phyloP scores from a whole-genome alignment of 2,113 vertebrate species.

The Pteronura brasiliensis region DNA sequence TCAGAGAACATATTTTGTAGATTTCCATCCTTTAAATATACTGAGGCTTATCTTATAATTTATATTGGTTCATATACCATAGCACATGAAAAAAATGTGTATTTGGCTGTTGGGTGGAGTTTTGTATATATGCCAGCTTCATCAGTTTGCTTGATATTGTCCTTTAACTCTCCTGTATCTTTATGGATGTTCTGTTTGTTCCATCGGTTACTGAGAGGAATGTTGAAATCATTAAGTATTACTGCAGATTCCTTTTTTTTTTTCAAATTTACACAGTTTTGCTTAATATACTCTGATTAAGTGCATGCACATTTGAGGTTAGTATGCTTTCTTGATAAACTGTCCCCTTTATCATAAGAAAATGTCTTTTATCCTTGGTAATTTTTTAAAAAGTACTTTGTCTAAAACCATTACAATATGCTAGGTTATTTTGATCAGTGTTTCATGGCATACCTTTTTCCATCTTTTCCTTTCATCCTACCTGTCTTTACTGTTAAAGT shows the following conservation, averaged over 20 bases:
- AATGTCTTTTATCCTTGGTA: neutral
- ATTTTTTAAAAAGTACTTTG: neutral
- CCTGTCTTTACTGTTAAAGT: neutral
- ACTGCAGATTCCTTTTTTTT: neutral
- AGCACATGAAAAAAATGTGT: neutral
- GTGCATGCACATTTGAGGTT: neutral
- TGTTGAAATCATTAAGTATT: neutral
- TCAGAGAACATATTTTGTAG: neutral
- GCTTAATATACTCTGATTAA: neutral
- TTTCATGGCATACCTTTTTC: neutral
- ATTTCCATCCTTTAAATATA: neutral
- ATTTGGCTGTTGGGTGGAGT: neutral
- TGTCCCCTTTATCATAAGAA: neutral
- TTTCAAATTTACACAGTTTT: neutral
- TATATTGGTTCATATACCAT: neutral
- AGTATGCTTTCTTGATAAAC: neutral
- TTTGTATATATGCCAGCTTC: neutral
- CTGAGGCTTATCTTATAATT: neutral
- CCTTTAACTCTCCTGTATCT: neutral
- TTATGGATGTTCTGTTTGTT: neutral
- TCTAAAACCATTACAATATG: neutral
- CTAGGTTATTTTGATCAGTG: neutral
- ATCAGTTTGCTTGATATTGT: neutral
- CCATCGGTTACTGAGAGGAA: neutral
- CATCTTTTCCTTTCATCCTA: neutral